phyloP scores from a whole-genome alignment of 2,797 vertebrate species.

The Schizopygopsis malacanthus region DNA sequence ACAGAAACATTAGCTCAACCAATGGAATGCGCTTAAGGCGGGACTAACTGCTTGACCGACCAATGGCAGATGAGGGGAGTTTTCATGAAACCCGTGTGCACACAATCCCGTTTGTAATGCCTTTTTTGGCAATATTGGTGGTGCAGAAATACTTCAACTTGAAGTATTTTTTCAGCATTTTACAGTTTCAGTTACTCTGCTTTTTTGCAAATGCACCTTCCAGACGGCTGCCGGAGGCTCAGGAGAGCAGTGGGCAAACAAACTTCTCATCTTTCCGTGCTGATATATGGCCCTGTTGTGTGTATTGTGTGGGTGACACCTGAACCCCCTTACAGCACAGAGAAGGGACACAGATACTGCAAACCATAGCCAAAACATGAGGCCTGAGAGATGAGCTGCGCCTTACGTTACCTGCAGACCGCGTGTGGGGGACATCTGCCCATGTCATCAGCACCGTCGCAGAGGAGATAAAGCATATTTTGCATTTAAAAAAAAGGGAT shows the following conservation, averaged over 20 bases:
- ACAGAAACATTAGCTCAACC: neutral
- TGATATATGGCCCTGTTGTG: conserved; percentile 25
- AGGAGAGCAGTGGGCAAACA: conserved; percentile 8
- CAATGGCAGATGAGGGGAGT: neutral
- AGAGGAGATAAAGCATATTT: neutral
- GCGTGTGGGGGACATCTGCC: neutral
- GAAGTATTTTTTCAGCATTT: neutral
- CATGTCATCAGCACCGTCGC: neutral
- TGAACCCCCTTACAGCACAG: conserved; percentile 27
- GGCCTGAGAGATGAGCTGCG: conserved; percentile 32
- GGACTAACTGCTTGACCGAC: neutral
- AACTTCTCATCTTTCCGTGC: conserved; percentile 32
- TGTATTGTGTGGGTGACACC: conserved; percentile 44
- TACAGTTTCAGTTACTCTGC: neutral
- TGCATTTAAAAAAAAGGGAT: neutral
- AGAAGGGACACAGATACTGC: conserved; percentile 34
- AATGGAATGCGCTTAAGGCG: neutral
- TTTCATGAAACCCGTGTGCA: neutral
- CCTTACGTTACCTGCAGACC: conserved; percentile 30
- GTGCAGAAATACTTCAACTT: too few relatives aligned
- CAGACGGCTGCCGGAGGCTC: conserved; percentile 15
- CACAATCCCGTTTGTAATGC: neutral
- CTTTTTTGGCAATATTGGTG: neutral
- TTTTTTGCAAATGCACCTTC: conserved; percentile 4
- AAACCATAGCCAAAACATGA: conserved; percentile 44